Base-by-base conservation (phyloP, 2,113 vertebrate species). In the Nipponia nippon region DNA sequence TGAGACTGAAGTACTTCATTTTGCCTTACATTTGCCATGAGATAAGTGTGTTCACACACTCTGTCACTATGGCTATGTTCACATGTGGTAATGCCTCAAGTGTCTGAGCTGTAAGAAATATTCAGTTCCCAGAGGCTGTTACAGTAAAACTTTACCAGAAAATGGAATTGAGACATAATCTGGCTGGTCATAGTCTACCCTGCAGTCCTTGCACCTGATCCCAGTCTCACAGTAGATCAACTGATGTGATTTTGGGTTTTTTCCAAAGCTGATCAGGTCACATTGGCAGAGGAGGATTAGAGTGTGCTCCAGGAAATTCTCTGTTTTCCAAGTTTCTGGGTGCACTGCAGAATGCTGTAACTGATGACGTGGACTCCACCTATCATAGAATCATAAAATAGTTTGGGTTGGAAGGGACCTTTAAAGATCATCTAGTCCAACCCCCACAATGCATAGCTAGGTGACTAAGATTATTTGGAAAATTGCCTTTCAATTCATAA, bases 241-340 rank as follows among this genome's bases (percentile, higher is more conserved):
- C 14, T 7, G 3, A 23, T 23, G 10, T 26, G 25, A 19, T 44
- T 75, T 63, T 19, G 4, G 0, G 2, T 83, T 47, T n/a, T 29
- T 23, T n/a, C 16, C 16, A 71, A 30, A 77, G 13, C 0, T 5
- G 19, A 38, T 72, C 46, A 66, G 4, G 5, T 66, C 7, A 0
- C 16, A 40, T 19, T 19, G 27, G 5, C n/a, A 89, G 32, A 70
- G 9, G 62, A 62, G 15, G 7, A 70, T 46, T 70, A 11, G 12
- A 2, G 10, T 56, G 8, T 61, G 7, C 25, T 61, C 29, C 18
- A 66, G 18, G 29, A 75, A 52, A 76, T 52, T 47, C 19, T 2
- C 14, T 56, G 0, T 61, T 66, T 87, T 79, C 29, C 13, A 44
- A 9, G 29, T 61, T 1, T 70, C 12, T 47, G 17, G 4, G 4